Evolutionary conservation across 2,113 vertebrate species (phyloP).

Genomic region (Myxocyprinus asiaticus): DNA sequence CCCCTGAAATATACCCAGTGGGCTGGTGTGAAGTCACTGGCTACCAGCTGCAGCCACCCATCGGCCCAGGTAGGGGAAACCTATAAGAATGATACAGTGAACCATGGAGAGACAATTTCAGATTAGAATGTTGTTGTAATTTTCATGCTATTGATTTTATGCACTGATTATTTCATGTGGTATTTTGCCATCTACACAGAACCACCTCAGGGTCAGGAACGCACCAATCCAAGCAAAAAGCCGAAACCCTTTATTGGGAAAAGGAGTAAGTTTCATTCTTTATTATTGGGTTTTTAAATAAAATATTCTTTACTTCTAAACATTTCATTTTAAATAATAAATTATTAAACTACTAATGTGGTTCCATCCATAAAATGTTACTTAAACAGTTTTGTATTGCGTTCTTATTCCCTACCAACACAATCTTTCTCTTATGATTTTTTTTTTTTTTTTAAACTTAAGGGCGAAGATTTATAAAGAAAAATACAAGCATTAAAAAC

Average conservation of each 20-base stretch:
- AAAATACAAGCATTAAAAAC: slow-evolving; percentile 52
- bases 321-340: too few relatives aligned
- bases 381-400: not conserved
- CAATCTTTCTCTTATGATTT: not conserved
- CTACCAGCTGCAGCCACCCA: slow-evolving; percentile 91
- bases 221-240: slow-evolving; percentile 67
- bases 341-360: not conserved
- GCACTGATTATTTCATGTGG: not conserved
- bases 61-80: slow-evolving; percentile 76
- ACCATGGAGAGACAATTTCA: not conserved
- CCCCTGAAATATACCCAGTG: slow-evolving; percentile 93
- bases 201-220: slow-evolving; percentile 73
- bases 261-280: slow-evolving; percentile 80
- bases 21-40: slow-evolving; percentile 94
- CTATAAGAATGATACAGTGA: not conserved
- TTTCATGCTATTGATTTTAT: not conserved
- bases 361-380: not conserved
- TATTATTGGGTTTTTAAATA: not conserved
- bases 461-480: slow-evolving; percentile 65
- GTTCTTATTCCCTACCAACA: not conserved
- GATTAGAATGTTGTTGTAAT: not conserved
- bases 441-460: not conserved
- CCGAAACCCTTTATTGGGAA: slow-evolving; percentile 78
- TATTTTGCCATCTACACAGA: slow-evolving; percentile 64
- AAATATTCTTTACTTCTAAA: not conserved